These are phyloP conservation scores for Homalodisca vitripennis DNA, from an alignment of 1,140 invertebrate species.

Conservation along the genomic window DNA sequence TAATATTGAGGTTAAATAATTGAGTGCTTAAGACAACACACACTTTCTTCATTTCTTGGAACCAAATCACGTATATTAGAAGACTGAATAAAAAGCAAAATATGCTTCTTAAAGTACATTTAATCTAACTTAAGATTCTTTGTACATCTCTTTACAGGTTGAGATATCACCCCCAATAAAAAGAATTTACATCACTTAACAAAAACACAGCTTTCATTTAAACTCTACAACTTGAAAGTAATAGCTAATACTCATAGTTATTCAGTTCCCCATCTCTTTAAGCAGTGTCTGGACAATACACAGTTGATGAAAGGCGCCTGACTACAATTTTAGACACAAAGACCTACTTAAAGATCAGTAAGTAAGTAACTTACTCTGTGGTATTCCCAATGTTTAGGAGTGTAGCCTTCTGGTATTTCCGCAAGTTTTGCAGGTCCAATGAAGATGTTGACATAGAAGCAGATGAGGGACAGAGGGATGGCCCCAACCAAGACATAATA, in stretches of 20 bases:
- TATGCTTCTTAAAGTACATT: no score
- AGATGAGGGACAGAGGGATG: constrained; percentile 67
- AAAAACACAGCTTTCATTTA: neutral
- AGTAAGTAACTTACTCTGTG: constrained; percentile 63
- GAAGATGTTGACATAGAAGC: constrained; percentile 73
- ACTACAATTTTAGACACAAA: neutral
- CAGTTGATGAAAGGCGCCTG: neutral
- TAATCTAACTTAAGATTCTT: no score
- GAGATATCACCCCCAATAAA: no score
- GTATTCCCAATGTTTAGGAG: constrained; percentile 85
- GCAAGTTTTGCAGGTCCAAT: constrained; percentile 78
- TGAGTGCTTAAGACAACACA: no score
- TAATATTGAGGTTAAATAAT: no score
- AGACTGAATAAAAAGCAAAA: no score
- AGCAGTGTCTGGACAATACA: neutral
- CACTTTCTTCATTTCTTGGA: no score
- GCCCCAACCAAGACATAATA: constrained; percentile 74
- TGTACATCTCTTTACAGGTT: no score
- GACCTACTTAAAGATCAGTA: no score
- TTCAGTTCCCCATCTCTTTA: neutral
- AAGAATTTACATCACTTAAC: neutral
- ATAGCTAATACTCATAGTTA: no score
- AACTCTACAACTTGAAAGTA: neutral
- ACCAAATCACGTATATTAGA: no score
- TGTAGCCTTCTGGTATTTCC: constrained; percentile 80